Base-by-base conservation (phyloP, 2,888 invertebrate species). In the Platycnemis pennipes region DNA sequence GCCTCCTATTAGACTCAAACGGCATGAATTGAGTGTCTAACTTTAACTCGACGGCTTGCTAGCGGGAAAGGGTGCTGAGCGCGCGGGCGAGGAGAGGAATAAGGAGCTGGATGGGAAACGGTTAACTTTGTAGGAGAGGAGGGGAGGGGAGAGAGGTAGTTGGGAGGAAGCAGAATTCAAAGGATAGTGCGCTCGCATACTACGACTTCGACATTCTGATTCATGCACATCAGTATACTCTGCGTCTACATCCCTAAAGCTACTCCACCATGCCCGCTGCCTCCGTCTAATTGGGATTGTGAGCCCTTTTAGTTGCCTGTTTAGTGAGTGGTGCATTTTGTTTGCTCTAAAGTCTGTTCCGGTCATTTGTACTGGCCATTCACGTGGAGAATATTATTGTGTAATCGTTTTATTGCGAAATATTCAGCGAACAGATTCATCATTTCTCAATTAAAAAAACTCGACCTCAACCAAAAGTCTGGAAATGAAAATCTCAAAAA, bases 21-120 rank as follows among this genome's bases (percentile, higher is more conserved):
- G 45, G 91, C 91, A 63, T 91, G 44, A 63, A 91, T 44, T 91
- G 69, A 44, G 63, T n/a, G 91, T 91, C 91, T 91, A 69, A 91
- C 63, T 69, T 91, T 44, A 91, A 11, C 31, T 16, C 37, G 37
- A 77, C 11, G 37, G 77, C 77, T 0, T 77, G 13, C 77, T 13
- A 13, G 77, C 77, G 37, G 31, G n/a, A n/a, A n/a, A 63, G 22
- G 63, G 26, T 26, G 63, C 63, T 8, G 5, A 63, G 77, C 77
- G 16, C 63, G 45, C 56, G 44, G 63, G 22, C 56, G 91, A 63
- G 91, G 42, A 56, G 56, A 3, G 89, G 63, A 91, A 63, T 63
- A 91, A 91, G 63, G 63, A 31, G 56, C 63, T 4, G 91, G 44
- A 91, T 69, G 63, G 91, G n/a, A 69, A 63, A 63, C 91, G 63